Evolutionary conservation across 2,113 vertebrate genomes (phyloP).

Genomic region (Naja naja): DNA sequence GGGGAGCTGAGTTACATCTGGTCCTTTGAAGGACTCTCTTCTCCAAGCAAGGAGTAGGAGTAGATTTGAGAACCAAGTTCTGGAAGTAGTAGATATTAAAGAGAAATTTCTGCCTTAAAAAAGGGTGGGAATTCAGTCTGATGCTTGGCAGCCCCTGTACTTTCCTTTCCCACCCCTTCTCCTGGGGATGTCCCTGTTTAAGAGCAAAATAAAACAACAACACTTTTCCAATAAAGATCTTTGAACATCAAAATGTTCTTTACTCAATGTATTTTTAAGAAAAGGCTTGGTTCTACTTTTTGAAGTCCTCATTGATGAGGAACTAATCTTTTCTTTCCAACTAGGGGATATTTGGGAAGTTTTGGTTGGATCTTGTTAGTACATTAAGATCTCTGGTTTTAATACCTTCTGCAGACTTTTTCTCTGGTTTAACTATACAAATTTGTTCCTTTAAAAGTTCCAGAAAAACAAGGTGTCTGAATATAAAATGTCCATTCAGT

Average conservation of each 20-base stretch:
- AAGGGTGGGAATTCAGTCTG: background rate
- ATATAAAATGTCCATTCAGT: background rate
- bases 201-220: background rate
- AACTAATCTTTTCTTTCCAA: background rate
- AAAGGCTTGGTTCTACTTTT: background rate
- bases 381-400: constrained; percentile 17
- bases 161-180: background rate
- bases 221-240: background rate
- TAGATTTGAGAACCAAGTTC: background rate
- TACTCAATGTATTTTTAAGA: background rate
- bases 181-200: background rate
- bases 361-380: constrained; percentile 27
- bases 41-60: background rate
- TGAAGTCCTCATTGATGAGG: background rate
- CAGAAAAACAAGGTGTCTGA: background rate
- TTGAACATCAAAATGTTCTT: background rate
- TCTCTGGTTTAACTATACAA: constrained; percentile 27
- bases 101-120: background rate
- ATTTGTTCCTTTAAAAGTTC: background rate
- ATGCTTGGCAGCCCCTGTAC: background rate
- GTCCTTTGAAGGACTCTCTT: background rate
- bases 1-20: background rate
- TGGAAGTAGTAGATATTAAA: background rate
- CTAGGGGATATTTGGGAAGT: background rate
- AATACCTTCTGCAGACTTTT: constrained; percentile 27